A percentile compares a stretch with the other conserved stretches of the same genome.
These are phyloP conservation scores for Hippocampus comes DNA, from an alignment of 2,113 vertebrate species.

Conservation along the genomic window DNA sequence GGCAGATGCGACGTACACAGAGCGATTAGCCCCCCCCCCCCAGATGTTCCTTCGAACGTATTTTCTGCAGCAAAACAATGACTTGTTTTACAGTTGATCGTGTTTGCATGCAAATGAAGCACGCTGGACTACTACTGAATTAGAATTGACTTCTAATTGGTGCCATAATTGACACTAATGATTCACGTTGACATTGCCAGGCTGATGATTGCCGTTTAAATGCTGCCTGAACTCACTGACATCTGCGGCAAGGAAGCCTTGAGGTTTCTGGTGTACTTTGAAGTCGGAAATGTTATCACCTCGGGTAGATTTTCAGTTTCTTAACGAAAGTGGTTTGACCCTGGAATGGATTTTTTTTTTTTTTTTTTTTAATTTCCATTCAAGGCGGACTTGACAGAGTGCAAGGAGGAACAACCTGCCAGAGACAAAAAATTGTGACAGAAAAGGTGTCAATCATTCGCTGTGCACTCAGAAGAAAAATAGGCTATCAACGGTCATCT, in stretches of 20 bases:
- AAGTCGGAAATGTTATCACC: constrained; percentile 2
- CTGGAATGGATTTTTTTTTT: no score
- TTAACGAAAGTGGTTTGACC: no score
- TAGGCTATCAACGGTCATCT: no score
- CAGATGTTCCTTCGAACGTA: constrained; percentile 57
- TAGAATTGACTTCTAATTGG: background rate
- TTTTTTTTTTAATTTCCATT: no score
- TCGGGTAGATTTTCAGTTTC: no score
- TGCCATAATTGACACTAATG: background rate
- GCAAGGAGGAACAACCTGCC: no score
- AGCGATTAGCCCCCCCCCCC: constrained; percentile 39
- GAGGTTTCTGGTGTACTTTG: constrained; percentile 12
- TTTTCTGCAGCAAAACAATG: constrained; percentile 13
- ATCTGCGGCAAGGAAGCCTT: background rate
- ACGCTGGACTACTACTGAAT: background rate
- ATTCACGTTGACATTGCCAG: background rate
- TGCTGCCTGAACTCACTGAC: constrained; percentile 6
- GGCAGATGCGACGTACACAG: constrained; percentile 15
- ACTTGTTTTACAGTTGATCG: constrained; percentile 24
- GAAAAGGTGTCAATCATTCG: no score
- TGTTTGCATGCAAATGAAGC: background rate
- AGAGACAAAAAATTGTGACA: no score
- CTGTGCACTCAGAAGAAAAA: no score
- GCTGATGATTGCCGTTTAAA: background rate
- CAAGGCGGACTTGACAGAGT: no score